These are phyloP conservation scores for Tanytarsus gracilentus DNA, from an alignment of 2,888 invertebrate species.

Conservation along the genomic window DNA sequence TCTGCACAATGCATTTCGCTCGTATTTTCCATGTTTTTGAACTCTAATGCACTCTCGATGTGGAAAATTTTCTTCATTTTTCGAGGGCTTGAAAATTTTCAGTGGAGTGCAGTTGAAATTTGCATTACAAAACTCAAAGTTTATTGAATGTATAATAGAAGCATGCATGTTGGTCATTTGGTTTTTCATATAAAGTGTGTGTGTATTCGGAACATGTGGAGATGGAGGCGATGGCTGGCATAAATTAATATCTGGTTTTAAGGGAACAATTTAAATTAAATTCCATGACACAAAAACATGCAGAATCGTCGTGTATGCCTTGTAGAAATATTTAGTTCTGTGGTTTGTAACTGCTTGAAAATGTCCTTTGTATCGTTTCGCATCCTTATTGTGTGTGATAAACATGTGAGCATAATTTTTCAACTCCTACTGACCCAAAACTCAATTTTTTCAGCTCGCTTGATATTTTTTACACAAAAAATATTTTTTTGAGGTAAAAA, in stretches of 20 bases:
- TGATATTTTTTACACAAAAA: too few relatives aligned
- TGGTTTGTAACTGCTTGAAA: slow-evolving; percentile 13
- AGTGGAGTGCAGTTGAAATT: background rate
- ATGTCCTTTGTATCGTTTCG: background rate
- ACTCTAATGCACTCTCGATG: too few relatives aligned
- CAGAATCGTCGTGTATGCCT: slow-evolving; percentile 3
- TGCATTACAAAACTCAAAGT: slow-evolving; percentile 16
- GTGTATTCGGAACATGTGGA: background rate
- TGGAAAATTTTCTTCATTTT: too few relatives aligned
- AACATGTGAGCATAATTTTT: background rate
- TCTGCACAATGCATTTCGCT: background rate
- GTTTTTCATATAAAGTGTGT: background rate
- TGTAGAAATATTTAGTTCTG: slow-evolving; percentile 22
- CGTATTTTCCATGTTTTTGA: too few relatives aligned
- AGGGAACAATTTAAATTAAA: slow-evolving; percentile 20
- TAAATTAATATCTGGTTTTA: slow-evolving; percentile 25
- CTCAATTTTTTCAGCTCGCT: background rate
- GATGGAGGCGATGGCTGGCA: background rate
- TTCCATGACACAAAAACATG: slow-evolving; percentile 2
- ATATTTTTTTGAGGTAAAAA: too few relatives aligned
- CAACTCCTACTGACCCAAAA: slow-evolving; percentile 5
- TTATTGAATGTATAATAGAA: slow-evolving; percentile 25
- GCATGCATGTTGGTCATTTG: background rate
- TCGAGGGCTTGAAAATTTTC: too few relatives aligned
- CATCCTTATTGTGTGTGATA: background rate